Evolutionary conservation across 2,113 vertebrate species (phyloP).

Genomic region (Notothenia coriiceps): DNA sequence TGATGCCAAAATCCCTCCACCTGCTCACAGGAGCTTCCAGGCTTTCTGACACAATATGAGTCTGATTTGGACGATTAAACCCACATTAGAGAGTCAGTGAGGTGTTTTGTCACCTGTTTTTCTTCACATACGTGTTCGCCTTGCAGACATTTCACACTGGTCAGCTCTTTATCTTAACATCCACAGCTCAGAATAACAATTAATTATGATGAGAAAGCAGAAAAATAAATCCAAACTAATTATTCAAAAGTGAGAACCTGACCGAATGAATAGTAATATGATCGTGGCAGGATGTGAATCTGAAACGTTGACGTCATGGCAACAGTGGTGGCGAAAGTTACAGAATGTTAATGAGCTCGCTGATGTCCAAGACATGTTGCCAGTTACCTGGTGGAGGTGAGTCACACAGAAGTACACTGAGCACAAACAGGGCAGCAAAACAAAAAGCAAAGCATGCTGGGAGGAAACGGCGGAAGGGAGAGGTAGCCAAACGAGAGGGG

Average conservation of each 20-base stretch:
- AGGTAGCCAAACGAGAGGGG: constrained; percentile 17
- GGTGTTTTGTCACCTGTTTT: constrained; percentile 45
- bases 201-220: constrained; percentile 25
- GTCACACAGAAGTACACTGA: constrained; percentile 16
- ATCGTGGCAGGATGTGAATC: constrained; percentile 33
- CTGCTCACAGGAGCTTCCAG: neutral
- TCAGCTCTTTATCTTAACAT: constrained; percentile 26
- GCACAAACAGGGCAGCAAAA: constrained; percentile 9
- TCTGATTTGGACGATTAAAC: constrained; percentile 60
- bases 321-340: constrained; percentile 47
- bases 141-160: constrained; percentile 34
- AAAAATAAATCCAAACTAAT: constrained; percentile 2
- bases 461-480: constrained; percentile 14
- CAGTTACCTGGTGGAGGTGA: constrained; percentile 66
- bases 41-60: constrained; percentile 25
- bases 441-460: constrained; percentile 19
- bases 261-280: constrained; percentile 55
- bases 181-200: constrained; percentile 1
- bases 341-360: constrained; percentile 70
- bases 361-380: constrained; percentile 46
- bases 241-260: constrained; percentile 38
- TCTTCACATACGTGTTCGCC: neutral
- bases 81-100: constrained; percentile 58
- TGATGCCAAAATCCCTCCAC: constrained; percentile 11
- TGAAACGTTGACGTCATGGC: constrained; percentile 74